These are phyloP conservation scores for Metopolophium dirhodum DNA, from an alignment of 1,140 invertebrate species.

Conservation along the genomic window DNA sequence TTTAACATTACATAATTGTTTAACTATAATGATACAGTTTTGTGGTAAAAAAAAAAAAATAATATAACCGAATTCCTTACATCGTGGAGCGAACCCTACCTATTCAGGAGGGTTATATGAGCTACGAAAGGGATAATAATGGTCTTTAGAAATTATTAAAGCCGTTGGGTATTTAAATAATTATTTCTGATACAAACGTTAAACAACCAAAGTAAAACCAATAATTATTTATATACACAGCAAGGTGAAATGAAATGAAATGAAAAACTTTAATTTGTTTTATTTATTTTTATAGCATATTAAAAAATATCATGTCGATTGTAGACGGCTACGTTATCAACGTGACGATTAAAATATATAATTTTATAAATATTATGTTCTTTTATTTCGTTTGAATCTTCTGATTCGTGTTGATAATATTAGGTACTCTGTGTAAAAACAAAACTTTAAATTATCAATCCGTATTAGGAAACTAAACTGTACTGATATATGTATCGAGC, in stretches of 20 bases:
- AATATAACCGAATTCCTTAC: not conserved
- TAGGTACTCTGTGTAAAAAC: no score
- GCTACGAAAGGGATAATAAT: not conserved
- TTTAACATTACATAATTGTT: not conserved
- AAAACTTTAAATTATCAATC: no score
- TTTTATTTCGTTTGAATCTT: no score
- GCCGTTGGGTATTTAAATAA: not conserved
- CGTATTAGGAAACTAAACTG: no score
- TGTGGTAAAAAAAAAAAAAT: not conserved
- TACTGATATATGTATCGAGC: no score
- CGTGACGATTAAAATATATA: no score
- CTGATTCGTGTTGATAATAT: no score
- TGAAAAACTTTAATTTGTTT: not conserved
- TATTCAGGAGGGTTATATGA: not conserved
- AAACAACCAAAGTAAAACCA: not conserved
- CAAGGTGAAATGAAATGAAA: not conserved
- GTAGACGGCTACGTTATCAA: no score
- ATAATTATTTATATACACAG: not conserved
- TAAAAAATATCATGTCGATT: no score
- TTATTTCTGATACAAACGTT: not conserved
- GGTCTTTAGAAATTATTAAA: not conserved
- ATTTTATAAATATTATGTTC: no score
- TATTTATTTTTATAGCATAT: no score
- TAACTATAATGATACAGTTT: not conserved
- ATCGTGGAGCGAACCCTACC: not conserved